Conservation (phyloP, 2,888 invertebrate species). For the Drepana falcataria region DNA sequence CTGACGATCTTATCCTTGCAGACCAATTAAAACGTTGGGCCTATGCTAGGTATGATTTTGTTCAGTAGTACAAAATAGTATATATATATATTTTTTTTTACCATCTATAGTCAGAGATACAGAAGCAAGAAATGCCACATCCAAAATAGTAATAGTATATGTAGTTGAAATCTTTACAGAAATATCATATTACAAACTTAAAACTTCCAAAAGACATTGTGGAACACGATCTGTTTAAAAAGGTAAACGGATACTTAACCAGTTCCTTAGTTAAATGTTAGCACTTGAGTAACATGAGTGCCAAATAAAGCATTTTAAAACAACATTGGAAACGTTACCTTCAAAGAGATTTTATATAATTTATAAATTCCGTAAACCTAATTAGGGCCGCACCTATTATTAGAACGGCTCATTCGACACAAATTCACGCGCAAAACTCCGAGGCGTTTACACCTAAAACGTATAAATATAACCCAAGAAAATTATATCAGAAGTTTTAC, state of each 20-base stretch:
- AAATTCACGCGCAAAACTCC: constrained; percentile 1
- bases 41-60: background rate
- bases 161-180: background rate
- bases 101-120: too few relatives aligned
- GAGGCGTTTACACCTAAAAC: constrained; percentile 48
- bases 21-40: too few relatives aligned
- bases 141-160: background rate
- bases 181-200: background rate
- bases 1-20: too few relatives aligned
- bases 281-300: background rate
- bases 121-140: background rate
- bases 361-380: constrained; percentile 18
- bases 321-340: background rate
- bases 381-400: constrained; percentile 27
- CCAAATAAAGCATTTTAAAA: background rate
- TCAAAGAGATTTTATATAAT: constrained; percentile 4
- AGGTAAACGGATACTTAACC: constrained; percentile 1
- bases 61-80: constrained; percentile 14
- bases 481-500: constrained; percentile 74
- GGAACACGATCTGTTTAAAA: constrained; percentile 4
- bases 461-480: constrained; percentile 67
- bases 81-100: too few relatives aligned
- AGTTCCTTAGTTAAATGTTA: constrained; percentile 2
- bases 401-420: constrained; percentile 22
- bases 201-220: background rate